phyloP scores from a whole-genome alignment of 2,797 vertebrate species.

The Sphaeramia orbicularis region DNA sequence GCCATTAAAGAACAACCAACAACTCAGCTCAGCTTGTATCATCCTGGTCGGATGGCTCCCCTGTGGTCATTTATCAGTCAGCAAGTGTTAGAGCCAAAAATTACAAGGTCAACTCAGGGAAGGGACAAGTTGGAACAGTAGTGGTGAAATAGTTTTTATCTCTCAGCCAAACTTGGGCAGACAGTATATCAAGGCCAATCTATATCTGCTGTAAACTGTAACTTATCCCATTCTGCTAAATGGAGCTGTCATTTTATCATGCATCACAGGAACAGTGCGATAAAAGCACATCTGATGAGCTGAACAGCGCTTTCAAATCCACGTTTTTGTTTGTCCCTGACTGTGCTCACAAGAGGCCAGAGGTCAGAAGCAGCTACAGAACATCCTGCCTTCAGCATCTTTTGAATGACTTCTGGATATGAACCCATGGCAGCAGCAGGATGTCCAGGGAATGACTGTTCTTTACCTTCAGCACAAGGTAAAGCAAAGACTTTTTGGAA shows the following conservation, averaged over 20 bases:
- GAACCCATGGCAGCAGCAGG: background rate
- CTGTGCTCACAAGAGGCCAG: background rate
- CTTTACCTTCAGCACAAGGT: background rate
- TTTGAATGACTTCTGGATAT: background rate
- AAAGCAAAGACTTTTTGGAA: too few species aligned
- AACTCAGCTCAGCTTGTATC: conserved; percentile 44
- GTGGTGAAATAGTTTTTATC: conserved; percentile 32
- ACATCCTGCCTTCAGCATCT: background rate
- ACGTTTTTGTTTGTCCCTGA: background rate
- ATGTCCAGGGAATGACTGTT: background rate
- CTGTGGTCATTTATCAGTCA: conserved; percentile 66
- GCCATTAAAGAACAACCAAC: conserved; percentile 48
- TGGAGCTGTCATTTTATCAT: background rate
- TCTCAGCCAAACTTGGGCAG: conserved; percentile 35
- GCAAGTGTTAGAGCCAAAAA: conserved; percentile 36
- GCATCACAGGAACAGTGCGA: background rate
- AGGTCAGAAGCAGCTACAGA: background rate
- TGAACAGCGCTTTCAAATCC: background rate
- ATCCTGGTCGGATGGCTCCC: conserved; percentile 50
- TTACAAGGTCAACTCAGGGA: conserved; percentile 49
- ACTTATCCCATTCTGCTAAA: background rate
- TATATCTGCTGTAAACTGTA: conserved; percentile 1
- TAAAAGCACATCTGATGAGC: background rate
- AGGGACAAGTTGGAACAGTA: conserved; percentile 35
- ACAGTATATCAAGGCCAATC: background rate